A percentile compares a stretch with the other conserved stretches of the same genome.
phyloP scores from a whole-genome alignment of 2,888 invertebrate species.

The Melieria crassipennis region DNA sequence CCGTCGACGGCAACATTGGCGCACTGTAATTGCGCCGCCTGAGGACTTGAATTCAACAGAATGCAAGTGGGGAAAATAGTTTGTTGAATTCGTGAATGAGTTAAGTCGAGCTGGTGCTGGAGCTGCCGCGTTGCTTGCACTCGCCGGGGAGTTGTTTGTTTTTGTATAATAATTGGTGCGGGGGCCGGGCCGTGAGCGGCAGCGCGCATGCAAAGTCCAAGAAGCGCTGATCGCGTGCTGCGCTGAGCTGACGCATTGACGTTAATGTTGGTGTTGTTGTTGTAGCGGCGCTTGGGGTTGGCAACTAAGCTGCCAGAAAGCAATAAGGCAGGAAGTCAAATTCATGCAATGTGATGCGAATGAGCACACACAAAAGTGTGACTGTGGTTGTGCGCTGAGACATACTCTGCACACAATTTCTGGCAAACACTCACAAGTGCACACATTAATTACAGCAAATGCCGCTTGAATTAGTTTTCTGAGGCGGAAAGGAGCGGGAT shows the following conservation, averaged over 20 bases:
- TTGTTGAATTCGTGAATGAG: conserved; percentile 28
- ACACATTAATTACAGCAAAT: too few relatives aligned
- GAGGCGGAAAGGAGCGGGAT: too few relatives aligned
- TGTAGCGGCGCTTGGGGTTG: too few relatives aligned
- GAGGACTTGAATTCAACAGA: conserved; percentile 37
- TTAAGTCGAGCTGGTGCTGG: not conserved
- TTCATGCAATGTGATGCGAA: not conserved
- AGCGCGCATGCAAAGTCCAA: too few relatives aligned
- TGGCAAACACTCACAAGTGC: too few relatives aligned
- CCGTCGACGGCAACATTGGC: not conserved
- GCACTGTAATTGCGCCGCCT: conserved; percentile 39
- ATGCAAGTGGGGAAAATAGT: conserved; percentile 47
- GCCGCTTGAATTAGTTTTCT: too few relatives aligned
- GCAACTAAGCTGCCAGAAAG: not conserved
- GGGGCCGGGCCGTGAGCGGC: too few relatives aligned
- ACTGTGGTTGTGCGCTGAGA: not conserved
- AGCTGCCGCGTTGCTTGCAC: not conserved
- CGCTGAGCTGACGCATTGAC: too few relatives aligned
- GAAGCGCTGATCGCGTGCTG: too few relatives aligned
- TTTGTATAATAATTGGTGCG: not conserved
- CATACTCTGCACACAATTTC: too few relatives aligned
- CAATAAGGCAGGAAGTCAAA: not conserved
- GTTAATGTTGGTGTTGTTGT: too few relatives aligned
- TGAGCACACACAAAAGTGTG: not conserved
- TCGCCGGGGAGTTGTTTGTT: not conserved